A percentile compares a stretch with the other conserved stretches of the same genome.
These are phyloP conservation scores for Oreotragus oreotragus DNA, from an alignment of 2,113 vertebrate species.

Conservation along the genomic window DNA sequence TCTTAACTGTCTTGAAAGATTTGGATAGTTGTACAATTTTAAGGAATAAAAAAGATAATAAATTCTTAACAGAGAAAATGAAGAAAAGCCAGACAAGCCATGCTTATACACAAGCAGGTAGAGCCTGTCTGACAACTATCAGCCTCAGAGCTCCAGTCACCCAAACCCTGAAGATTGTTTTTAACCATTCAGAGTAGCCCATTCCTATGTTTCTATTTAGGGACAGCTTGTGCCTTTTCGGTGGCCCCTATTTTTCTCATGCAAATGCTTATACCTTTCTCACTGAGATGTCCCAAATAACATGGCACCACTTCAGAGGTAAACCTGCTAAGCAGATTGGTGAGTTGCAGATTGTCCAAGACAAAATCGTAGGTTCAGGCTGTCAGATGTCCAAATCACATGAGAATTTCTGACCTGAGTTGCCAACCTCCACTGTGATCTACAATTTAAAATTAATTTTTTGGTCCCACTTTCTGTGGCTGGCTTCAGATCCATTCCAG, in stretches of 20 bases:
- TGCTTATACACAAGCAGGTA: not conserved
- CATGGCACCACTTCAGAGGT: not conserved
- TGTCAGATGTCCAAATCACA: not conserved
- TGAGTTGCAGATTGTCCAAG: not conserved
- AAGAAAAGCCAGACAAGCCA: not conserved
- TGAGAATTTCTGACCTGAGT: not conserved
- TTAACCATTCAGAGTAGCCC: not conserved
- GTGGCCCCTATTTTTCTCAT: not conserved
- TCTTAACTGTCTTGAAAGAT: conserved; percentile 22
- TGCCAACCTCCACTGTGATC: not conserved
- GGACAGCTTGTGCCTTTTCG: not conserved
- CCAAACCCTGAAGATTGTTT: not conserved
- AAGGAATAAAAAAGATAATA: not conserved
- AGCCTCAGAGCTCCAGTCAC: not conserved
- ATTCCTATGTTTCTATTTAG: not conserved
- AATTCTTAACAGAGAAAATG: not conserved
- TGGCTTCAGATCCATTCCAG: not conserved
- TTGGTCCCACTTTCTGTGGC: not conserved
- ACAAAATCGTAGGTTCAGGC: not conserved
- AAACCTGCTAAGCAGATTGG: not conserved
- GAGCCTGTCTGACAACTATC: not conserved
- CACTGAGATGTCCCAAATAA: not conserved
- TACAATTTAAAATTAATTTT: not conserved
- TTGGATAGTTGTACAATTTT: not conserved
- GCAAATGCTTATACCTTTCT: not conserved